phyloP scores from a whole-genome alignment of 2,888 invertebrate genomes.

The Epistrophella euchroma region DNA sequence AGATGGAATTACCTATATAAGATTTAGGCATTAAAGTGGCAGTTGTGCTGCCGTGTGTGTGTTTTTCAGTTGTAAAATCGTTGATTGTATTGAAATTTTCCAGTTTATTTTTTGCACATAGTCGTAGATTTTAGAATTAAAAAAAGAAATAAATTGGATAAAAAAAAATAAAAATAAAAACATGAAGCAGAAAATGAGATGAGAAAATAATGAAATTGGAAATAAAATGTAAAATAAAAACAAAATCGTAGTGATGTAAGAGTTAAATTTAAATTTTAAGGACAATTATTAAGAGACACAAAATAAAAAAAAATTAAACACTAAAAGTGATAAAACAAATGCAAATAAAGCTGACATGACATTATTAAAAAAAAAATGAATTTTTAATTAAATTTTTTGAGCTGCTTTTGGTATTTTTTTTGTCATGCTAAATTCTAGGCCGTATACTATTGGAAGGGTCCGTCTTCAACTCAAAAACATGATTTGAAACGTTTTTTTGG shows the following conservation, averaged over 20 bases:
- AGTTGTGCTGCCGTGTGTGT: conserved; percentile 60
- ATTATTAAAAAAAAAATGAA: conserved; percentile 27
- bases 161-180: conserved; percentile 34
- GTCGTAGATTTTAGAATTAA: conserved; percentile 64
- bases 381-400: not conserved
- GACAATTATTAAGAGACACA: conserved; percentile 24
- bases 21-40: conserved; percentile 47
- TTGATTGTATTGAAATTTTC: conserved; percentile 73
- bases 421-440: too few species aligned
- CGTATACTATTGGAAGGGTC: too few species aligned
- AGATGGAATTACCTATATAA: conserved; percentile 37
- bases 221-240: conserved; percentile 61
- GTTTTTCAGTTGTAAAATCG: conserved; percentile 58
- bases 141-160: conserved; percentile 1
- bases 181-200: not conserved
- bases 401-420: too few species aligned
- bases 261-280: conserved; percentile 53
- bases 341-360: conserved; percentile 61
- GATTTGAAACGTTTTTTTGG: too few species aligned
- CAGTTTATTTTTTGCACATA: conserved; percentile 75
- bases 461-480: too few species aligned
- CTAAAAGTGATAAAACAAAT: conserved; percentile 39
- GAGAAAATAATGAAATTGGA: conserved; percentile 42
- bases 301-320: conserved; percentile 21
- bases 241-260: conserved; percentile 55